Evolutionary conservation across 2,113 vertebrate genomes (phyloP).

Genomic region (Astur gentilis): DNA sequence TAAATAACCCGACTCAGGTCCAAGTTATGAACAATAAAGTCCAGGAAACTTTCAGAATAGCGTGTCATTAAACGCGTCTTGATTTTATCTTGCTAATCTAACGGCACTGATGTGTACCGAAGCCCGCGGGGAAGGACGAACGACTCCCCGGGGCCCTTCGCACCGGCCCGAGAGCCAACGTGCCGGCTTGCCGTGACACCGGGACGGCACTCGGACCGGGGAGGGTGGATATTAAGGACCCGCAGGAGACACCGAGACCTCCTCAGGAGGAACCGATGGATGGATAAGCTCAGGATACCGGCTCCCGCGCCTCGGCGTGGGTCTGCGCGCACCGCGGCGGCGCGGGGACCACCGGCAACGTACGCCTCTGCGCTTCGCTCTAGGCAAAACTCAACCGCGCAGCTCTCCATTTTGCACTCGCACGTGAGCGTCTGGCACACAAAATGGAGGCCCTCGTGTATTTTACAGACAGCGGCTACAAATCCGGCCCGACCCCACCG

Average conservation of each 20-base stretch:
- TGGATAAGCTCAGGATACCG: background rate
- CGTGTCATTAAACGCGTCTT: background rate
- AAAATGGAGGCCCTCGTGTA: conserved; percentile 40
- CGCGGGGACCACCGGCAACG: rapidly evolving
- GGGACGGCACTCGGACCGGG: rapidly evolving
- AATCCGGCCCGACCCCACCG: background rate
- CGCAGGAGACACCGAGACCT: background rate
- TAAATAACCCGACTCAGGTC: conserved; percentile 27
- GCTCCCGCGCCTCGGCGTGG: rapidly evolving
- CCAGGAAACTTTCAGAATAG: conserved; percentile 43
- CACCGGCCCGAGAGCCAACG: rapidly evolving
- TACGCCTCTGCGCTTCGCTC: rapidly evolving
- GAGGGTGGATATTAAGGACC: background rate
- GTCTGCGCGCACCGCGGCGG: rapidly evolving
- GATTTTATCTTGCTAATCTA: conserved; percentile 9
- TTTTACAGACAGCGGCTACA: background rate
- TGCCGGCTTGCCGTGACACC: rapidly evolving
- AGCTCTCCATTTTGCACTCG: conserved; percentile 39
- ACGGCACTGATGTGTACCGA: background rate
- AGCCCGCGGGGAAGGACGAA: background rate
- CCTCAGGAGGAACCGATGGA: background rate
- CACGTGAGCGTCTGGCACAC: background rate
- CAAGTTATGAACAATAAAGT: conserved; percentile 34
- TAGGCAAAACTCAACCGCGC: background rate
- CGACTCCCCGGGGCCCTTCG: rapidly evolving